Evolutionary conservation across 2,888 invertebrate species (phyloP), one percentile per base, ranked within the genome.

Genomic region (Macropis europaea): DNA sequence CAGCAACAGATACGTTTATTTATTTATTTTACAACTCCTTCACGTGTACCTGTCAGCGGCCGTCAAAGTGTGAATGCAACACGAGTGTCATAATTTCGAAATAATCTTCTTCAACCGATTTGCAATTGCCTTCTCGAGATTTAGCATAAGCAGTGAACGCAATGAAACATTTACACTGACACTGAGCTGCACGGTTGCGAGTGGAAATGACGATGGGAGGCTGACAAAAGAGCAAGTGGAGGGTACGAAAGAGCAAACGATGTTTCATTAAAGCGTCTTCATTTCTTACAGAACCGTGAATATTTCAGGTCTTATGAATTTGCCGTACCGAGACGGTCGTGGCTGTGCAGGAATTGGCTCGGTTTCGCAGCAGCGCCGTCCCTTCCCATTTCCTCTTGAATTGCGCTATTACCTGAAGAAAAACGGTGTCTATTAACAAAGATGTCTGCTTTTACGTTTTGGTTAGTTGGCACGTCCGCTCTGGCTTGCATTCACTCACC

Each of bases 261-360:
- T 32, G 40, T 42, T 28, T 24, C 47, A 15, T 50, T 48, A 54
- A 48, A 13, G 13, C 2, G 11, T 48, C 42, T 50, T 56, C 13
- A 22, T 56, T 30, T 34, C 17, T n/a, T 38, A 53, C 13, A 34
- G 38, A 36, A 28, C 32, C 22, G n/a, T 19, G 52, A 56, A 11
- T 48, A n/a, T 17, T 42, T 26, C 56, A 63, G 28, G 60, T 32
- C 53, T 67, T 52, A 43, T 70, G 70, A 79, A 73, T 83, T 87
- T 89, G 90, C 90, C 95, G 94, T 93, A 96, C 96, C 93, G 96
- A 96, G 89, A 96, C 96, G 86, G 96, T 96, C 82, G 96, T 96
- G 53, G 95, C 95, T 75, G 96, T 96, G 90, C 95, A 95, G 77
- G 96, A 96, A 90, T 96, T 96, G 76, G 95, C 94, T 72, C 96